Evolutionary conservation across 2,888 invertebrate genomes (phyloP).

Genomic region (Seira ritae): DNA sequence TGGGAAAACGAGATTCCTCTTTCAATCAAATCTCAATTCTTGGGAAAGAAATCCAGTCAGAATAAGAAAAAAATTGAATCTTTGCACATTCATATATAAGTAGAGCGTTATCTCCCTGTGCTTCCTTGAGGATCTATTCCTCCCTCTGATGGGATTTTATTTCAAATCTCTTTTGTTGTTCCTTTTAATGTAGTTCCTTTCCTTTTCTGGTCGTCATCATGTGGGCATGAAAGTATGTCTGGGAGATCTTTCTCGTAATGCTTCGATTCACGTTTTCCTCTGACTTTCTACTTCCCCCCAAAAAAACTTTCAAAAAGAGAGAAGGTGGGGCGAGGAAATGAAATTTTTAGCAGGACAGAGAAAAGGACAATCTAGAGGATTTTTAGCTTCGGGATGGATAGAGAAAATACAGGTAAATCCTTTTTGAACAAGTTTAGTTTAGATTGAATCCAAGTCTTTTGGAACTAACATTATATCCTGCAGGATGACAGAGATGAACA

Average conservation of each 20-base stretch:
- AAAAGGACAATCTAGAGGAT: background rate
- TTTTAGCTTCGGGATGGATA: too few relatives aligned
- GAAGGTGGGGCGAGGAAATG: background rate
- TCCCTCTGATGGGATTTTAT: constrained; percentile 64
- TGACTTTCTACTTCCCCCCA: constrained; percentile 26
- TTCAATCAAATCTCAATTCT: constrained; percentile 66
- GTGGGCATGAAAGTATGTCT: constrained; percentile 48
- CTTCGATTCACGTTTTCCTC: constrained; percentile 44
- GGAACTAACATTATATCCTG: too few relatives aligned
- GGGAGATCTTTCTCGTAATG: constrained; percentile 39
- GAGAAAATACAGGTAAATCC: too few relatives aligned
- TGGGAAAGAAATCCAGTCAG: constrained; percentile 37
- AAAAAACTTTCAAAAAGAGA: too few relatives aligned
- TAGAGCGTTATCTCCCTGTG: constrained; percentile 50
- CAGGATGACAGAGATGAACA: too few relatives aligned
- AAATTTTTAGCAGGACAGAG: background rate
- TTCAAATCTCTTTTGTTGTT: constrained; percentile 67
- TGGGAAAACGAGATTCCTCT: constrained; percentile 60
- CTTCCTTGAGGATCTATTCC: constrained; percentile 63
- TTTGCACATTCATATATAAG: constrained; percentile 39
- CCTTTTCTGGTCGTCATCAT: constrained; percentile 50
- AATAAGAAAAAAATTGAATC: constrained; percentile 58
- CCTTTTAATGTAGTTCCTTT: constrained; percentile 64
- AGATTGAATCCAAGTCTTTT: too few relatives aligned
- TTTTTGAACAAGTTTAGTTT: too few relatives aligned